A percentile compares a stretch with the other conserved stretches of the same genome.
phyloP scores from a whole-genome alignment of 2,113 vertebrate species.

The Macquaria ambigua region DNA sequence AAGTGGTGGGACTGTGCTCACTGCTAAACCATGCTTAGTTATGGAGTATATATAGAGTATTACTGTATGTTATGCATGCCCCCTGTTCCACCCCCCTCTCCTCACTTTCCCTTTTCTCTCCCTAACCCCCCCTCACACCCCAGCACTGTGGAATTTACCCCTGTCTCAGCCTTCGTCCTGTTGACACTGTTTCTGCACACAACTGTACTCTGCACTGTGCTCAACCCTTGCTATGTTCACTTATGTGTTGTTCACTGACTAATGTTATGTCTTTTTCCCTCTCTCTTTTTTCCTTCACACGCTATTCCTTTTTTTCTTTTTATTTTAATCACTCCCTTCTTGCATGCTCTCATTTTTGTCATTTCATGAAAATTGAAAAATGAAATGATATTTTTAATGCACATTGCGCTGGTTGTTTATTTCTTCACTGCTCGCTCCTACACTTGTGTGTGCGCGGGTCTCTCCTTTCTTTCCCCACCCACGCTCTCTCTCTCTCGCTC shows the following conservation, averaged over 20 bases:
- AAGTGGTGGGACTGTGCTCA: neutral
- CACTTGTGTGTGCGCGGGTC: slow-evolving; percentile 9
- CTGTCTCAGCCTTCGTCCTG: slow-evolving; percentile 28
- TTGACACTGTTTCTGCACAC: slow-evolving; percentile 56
- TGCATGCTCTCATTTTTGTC: slow-evolving; percentile 46
- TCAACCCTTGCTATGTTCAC: slow-evolving; percentile 67
- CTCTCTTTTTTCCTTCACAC: slow-evolving; percentile 65
- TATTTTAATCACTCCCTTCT: slow-evolving; percentile 37
- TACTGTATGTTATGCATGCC: slow-evolving; percentile 52
- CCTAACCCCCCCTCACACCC: slow-evolving; percentile 31
- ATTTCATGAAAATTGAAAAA: slow-evolving; percentile 47
- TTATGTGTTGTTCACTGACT: slow-evolving; percentile 74
- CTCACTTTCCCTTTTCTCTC: slow-evolving; percentile 15
- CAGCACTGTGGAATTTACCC: slow-evolving; percentile 54
- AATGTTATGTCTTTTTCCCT: slow-evolving; percentile 69
- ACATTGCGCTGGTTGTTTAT: neutral
- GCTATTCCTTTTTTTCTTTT: slow-evolving; percentile 6
- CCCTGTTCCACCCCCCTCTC: slow-evolving; percentile 28
- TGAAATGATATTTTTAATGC: slow-evolving; percentile 27
- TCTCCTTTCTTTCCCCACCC: neutral
- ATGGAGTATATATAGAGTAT: neutral
- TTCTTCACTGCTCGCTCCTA: slow-evolving; percentile 27
- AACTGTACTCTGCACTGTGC: slow-evolving; percentile 60
- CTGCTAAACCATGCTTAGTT: neutral
- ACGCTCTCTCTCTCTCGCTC: neutral